Conservation (phyloP, 2,888 invertebrate genomes). For the Hydroisotoma schaefferi region DNA sequence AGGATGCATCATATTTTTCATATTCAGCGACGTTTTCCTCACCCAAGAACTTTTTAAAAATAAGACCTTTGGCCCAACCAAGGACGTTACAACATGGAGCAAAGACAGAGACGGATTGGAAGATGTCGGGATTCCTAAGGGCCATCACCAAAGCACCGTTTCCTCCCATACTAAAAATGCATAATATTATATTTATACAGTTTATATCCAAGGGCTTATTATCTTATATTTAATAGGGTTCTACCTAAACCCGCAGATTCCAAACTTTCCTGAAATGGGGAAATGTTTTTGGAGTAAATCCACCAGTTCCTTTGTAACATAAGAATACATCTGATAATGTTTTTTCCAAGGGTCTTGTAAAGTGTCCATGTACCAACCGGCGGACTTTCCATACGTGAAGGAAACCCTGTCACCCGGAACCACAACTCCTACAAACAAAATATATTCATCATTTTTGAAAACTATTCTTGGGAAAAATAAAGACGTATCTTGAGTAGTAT, state of each 20-base stretch:
- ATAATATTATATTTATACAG: conserved; percentile 18
- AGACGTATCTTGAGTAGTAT: not conserved
- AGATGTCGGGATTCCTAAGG: conserved; percentile 74
- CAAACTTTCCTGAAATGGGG: conserved; percentile 53
- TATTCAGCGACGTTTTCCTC: conserved; percentile 56
- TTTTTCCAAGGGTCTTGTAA: conserved; percentile 83
- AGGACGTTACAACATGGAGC: conserved; percentile 89
- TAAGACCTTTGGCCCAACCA: conserved; percentile 79
- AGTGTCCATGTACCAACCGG: conserved; percentile 91
- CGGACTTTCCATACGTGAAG: conserved; percentile 92
- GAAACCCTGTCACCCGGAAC: conserved; percentile 85
- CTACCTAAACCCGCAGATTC: conserved; percentile 57
- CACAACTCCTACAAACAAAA: conserved; percentile 57
- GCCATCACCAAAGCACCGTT: conserved; percentile 91
- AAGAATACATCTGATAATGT: conserved; percentile 92
- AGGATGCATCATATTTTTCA: conserved; percentile 85
- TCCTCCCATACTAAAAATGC: conserved; percentile 85
- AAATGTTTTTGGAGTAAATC: conserved; percentile 72
- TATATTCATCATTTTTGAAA: not conserved
- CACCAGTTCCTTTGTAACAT: conserved; percentile 80
- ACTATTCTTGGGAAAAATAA: no score
- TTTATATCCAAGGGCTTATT: not conserved
- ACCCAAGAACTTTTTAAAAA: conserved; percentile 76
- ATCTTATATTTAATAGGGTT: not conserved
- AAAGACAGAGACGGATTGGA: conserved; percentile 72